Evolutionary conservation across 2,113 vertebrate genomes (phyloP), one percentile per base, ranked within the genome.

Genomic region (Vulpes vulpes): DNA sequence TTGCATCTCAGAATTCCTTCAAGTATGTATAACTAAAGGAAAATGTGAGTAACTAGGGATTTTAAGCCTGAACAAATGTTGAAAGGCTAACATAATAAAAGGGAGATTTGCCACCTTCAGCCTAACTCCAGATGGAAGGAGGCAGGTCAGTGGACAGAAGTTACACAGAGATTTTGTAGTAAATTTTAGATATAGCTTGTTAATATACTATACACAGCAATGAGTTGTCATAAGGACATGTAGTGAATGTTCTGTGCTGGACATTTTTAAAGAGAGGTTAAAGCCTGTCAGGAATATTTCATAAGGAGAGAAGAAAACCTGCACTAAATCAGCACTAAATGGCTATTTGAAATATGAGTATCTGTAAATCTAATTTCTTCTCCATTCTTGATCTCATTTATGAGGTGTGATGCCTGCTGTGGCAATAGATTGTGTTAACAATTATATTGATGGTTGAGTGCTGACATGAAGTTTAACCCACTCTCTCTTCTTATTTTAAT

Each of bases 1-100:
- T 82, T 95, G 22, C 11, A 83, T 82, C 67, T 89, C 55, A 83
- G 78, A 79, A 87, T 84, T 25, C 23, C 43, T 81, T 38, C 8
- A 86, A 82, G 30, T 82, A 12, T 85, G 23, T 8, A 35, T n/a
- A 53, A 22, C 59, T 59, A 79, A 35, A 32, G 59, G 55, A 67
- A 88, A 82, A 80, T 59, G 35, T 20, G 49, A 78, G 20, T 51
- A 53, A 76, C 69, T 53, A 79, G 55, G n/a, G 38, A 82, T 85
- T 97, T 96, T 94, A 92, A 97, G 55, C 49, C 67, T 94, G 73
- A 96, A 51, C 20, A 82, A 9, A 80, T 91, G 95, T 81, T 96
- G 59, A 85, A 95, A 96, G 65, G 11, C 8, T 91, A 59, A 60
- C 55, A 79, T 81, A 25, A 25, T 60, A 69, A 22, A 95, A 94